Evolutionary conservation across 2,113 vertebrate genomes (phyloP).

Genomic region (Rhabdomys dilectus): DNA sequence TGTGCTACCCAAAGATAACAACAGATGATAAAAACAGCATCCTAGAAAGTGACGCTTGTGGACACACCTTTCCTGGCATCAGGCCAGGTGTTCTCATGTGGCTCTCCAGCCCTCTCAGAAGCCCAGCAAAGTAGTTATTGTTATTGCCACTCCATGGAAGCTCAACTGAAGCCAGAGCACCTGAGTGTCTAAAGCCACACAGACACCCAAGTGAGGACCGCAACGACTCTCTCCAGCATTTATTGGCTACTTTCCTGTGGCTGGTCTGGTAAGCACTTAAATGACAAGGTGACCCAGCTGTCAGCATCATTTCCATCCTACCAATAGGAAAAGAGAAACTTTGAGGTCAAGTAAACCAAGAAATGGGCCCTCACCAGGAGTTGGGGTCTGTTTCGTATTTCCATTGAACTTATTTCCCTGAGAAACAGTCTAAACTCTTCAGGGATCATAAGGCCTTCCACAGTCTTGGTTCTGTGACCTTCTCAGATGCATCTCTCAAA

Average conservation of each 20-base stretch:
- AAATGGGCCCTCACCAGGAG: not conserved
- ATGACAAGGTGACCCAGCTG: not conserved
- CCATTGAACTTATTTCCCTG: not conserved
- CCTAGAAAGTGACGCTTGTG: not conserved
- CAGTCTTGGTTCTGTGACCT: not conserved
- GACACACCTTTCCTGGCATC: not conserved
- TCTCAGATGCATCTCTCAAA: not conserved
- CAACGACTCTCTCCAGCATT: not conserved
- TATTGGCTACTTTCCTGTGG: not conserved
- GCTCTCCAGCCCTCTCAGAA: not conserved
- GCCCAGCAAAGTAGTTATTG: not conserved
- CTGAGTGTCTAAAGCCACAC: not conserved
- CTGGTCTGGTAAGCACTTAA: not conserved
- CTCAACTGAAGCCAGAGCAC: not conserved
- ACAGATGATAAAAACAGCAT: not conserved
- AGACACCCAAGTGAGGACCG: not conserved
- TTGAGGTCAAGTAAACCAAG: not conserved
- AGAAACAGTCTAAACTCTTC: not conserved
- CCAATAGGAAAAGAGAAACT: not conserved
- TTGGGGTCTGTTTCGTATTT: not conserved
- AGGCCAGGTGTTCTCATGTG: not conserved
- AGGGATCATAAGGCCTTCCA: not conserved
- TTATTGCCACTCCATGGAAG: not conserved
- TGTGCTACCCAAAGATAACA: not conserved
- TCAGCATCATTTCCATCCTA: not conserved